Conservation (phyloP, 1,140 invertebrate genomes). For the Hyposmocoma kahamanoa region DNA sequence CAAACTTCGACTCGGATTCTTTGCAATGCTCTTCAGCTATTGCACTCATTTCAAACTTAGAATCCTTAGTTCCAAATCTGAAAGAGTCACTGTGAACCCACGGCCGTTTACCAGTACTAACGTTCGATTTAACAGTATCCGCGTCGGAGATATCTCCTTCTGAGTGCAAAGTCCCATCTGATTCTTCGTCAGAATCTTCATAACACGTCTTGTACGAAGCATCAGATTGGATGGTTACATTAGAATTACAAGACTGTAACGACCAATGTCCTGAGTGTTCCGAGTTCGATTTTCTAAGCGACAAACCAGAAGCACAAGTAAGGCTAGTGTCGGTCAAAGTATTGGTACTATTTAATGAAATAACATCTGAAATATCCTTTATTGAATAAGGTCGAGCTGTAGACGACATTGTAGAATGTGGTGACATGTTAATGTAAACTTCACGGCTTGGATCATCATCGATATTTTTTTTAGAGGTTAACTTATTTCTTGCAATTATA, state of each 20-base stretch:
- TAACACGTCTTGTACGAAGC: constrained; percentile 56
- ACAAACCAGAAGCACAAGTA: constrained; percentile 46
- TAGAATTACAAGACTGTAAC: constrained; percentile 55
- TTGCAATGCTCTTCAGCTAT: constrained; percentile 35
- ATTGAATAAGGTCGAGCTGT: constrained; percentile 48
- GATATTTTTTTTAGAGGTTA: constrained; percentile 13
- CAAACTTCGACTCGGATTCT: constrained; percentile 34
- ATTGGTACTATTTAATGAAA: constrained; percentile 45
- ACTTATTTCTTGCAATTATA: constrained; percentile 34
- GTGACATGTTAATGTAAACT: constrained; percentile 30
- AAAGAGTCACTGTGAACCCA: constrained; percentile 65
- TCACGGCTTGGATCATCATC: constrained; percentile 8
- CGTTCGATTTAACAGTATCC: constrained; percentile 58
- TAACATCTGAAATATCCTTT: constrained; percentile 59
- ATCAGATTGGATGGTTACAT: constrained; percentile 56
- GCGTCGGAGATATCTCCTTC: constrained; percentile 55
- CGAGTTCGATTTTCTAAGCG: constrained; percentile 52
- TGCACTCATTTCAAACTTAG: constrained; percentile 27
- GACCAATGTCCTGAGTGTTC: constrained; percentile 65
- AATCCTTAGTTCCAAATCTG: constrained; percentile 35
- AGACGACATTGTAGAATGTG: constrained; percentile 24
- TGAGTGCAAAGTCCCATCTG: constrained; percentile 51
- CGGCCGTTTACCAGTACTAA: constrained; percentile 48
- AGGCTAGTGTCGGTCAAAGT: constrained; percentile 48
- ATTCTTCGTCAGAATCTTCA: constrained; percentile 53